Evolutionary conservation across 2,113 vertebrate genomes (phyloP).

Genomic region (Cairina moschata): DNA sequence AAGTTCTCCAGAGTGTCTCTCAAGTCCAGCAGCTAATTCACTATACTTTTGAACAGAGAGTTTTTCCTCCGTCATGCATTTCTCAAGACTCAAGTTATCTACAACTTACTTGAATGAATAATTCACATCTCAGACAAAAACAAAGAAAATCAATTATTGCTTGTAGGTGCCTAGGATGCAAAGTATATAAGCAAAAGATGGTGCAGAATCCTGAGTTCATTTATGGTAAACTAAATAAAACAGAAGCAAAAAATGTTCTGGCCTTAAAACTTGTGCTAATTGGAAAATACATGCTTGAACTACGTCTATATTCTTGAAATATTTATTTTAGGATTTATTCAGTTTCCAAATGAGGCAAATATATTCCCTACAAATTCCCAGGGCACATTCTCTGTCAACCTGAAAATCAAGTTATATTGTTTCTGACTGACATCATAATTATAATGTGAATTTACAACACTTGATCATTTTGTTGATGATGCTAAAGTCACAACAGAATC

Average conservation of each 20-base stretch:
- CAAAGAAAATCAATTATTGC: neutral
- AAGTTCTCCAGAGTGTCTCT: neutral
- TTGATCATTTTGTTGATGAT: slow-evolving; percentile 29
- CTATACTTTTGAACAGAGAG: neutral
- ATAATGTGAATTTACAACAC: slow-evolving; percentile 17
- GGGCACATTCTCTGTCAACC: neutral
- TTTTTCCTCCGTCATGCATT: neutral
- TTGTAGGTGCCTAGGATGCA: neutral
- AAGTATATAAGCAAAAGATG: neutral
- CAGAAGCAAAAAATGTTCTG: neutral
- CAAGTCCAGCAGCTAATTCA: neutral
- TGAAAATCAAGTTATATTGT: slow-evolving; percentile 37
- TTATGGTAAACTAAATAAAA: slow-evolving; percentile 21
- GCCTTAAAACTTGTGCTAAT: neutral
- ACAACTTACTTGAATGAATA: neutral
- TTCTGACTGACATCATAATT: slow-evolving; percentile 38
- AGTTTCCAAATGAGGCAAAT: slow-evolving; percentile 27
- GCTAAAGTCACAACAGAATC: neutral
- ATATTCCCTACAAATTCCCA: slow-evolving; percentile 9
- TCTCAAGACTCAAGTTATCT: neutral
- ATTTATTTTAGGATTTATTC: slow-evolving; percentile 4
- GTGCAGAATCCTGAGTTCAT: neutral
- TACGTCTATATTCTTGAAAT: slow-evolving; percentile 16
- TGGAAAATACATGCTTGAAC: slow-evolving; percentile 18
- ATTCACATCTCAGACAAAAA: neutral